A percentile compares a stretch with the other conserved stretches of the same genome.
Evolutionary conservation across 2,888 invertebrate genomes (phyloP).

Genomic region (Spilarctia lutea): DNA sequence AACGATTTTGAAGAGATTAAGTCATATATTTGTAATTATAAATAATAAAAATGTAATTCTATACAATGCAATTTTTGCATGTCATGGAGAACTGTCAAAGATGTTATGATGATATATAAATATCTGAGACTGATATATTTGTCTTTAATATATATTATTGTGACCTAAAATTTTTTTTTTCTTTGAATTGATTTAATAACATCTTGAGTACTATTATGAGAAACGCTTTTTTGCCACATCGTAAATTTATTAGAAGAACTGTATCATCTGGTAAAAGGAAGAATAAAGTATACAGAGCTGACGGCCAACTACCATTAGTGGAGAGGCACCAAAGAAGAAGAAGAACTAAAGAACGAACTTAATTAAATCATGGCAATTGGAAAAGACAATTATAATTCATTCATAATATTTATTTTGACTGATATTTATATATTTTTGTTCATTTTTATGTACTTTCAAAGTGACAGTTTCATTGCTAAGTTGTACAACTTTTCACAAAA

Average conservation of each 20-base stretch:
- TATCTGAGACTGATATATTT: not conserved
- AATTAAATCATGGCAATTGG: not conserved
- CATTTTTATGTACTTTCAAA: not conserved
- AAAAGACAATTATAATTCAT: too few species aligned
- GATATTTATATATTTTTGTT: not conserved
- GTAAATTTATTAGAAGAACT: not conserved
- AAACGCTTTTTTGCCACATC: not conserved
- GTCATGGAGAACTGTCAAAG: not conserved
- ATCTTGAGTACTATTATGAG: not conserved
- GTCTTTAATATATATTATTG: not conserved
- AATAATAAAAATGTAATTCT: not conserved
- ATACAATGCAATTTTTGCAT: not conserved
- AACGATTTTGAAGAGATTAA: constrained; percentile 1
- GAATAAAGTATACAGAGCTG: too few species aligned
- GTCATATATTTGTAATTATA: not conserved
- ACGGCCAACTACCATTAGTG: too few species aligned
- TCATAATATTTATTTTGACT: not conserved
- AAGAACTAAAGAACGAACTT: too few species aligned
- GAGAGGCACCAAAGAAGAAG: too few species aligned
- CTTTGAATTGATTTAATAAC: not conserved
- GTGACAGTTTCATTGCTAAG: too few species aligned
- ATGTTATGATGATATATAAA: not conserved
- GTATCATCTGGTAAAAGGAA: too few species aligned
- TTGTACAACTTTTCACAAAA: not conserved
- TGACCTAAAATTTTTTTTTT: not conserved